A percentile compares a stretch with the other conserved stretches of the same genome.
These are phyloP conservation scores for Andricus grossulariae DNA, from an alignment of 1,140 invertebrate genomes.

Conservation along the genomic window DNA sequence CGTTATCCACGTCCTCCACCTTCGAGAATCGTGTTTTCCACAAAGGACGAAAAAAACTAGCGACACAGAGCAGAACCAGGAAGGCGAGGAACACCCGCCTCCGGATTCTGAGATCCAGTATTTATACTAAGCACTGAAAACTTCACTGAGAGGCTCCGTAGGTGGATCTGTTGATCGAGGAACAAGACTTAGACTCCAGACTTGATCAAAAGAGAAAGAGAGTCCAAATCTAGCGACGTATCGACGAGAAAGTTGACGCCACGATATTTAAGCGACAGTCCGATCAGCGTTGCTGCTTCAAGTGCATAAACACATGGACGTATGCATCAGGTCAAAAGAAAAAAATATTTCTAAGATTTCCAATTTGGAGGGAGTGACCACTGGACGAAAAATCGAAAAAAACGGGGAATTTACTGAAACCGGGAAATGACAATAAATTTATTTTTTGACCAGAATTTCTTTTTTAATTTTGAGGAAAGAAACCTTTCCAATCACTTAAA, in stretches of 20 bases:
- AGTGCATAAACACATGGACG: background rate
- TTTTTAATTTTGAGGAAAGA: too few relatives aligned
- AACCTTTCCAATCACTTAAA: too few relatives aligned
- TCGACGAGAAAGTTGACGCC: constrained; percentile 21
- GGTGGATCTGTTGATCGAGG: constrained; percentile 21
- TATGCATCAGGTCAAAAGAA: background rate
- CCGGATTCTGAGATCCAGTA: background rate
- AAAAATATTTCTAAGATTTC: background rate
- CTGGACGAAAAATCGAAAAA: too few relatives aligned
- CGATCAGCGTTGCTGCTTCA: constrained; percentile 2
- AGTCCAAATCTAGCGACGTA: constrained; percentile 6
- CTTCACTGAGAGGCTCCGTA: background rate
- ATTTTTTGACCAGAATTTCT: too few relatives aligned
- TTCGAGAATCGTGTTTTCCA: background rate
- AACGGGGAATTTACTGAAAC: too few relatives aligned
- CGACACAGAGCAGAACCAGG: background rate
- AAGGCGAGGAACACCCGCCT: background rate
- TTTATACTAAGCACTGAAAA: constrained; percentile 32
- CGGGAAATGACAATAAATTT: too few relatives aligned
- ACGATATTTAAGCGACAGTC: constrained; percentile 14
- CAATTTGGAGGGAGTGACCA: background rate
- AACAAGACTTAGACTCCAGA: background rate
- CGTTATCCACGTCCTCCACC: constrained; percentile 41
- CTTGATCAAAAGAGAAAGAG: constrained; percentile 26
- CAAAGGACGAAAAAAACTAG: background rate